Base-by-base conservation (phyloP, 2,797 vertebrate genomes). In the Anabas testudineus region DNA sequence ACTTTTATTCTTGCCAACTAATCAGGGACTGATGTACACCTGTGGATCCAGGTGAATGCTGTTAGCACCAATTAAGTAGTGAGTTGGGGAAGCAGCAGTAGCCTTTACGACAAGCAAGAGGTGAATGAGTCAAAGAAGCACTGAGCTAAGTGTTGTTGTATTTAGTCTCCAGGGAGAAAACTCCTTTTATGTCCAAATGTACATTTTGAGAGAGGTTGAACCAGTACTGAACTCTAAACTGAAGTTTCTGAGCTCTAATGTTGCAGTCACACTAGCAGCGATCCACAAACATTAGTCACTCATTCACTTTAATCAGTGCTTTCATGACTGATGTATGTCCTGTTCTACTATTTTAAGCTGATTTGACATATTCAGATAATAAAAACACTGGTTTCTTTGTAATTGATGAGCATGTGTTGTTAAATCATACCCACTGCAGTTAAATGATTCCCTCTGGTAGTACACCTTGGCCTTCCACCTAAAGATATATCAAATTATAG, bases 41-140 rank as follows among this genome's bases (percentile, higher is more conserved):
- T 62, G 60, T 51, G 72, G 63, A 34, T 36, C 28, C 70, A 22
- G 70, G 47, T 65, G 72, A 69, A 37, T 2, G 26, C 67, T 56
- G 67, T 73, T 82, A 69, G 75, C 71, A 65, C 37, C 48, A 68
- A 77, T 81, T 82, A 81, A 54, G 49, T 51, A 10, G 26, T 19
- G 2, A 34, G 51, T 45, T 26, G 24, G 41, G 60, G 69, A 61
- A 42, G 26, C 66, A 68, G 59, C 69, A 58, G 74, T 5, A 2
- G 42, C 6, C 3, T 13, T 10, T 5, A n/a, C 14, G 26, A 10
- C 43, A 37, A 16, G 43, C 10, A 32, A n/a, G 8, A 32, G 0
- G 14, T 18, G 5, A 21, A 34, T 15, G 41, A 18, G 16, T 15
- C 9, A 43, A 28, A n/a, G 3, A 30, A 46, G n/a, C 5, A 9